Evolutionary conservation across 1,140 invertebrate species (phyloP).

Genomic region (Lycorma delicatula): DNA sequence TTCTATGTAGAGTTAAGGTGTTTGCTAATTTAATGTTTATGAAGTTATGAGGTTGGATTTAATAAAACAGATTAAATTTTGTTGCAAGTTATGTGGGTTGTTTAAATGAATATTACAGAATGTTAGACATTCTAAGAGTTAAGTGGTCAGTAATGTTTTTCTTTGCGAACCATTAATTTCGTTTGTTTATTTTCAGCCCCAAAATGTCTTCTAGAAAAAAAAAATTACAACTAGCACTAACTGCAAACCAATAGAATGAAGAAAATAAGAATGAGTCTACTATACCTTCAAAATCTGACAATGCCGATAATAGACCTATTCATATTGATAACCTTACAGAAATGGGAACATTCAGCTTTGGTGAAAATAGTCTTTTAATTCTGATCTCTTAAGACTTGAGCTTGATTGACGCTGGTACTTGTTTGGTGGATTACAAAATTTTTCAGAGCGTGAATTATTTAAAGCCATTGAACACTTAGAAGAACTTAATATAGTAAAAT

Average conservation of each 20-base stretch:
- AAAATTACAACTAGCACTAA: conserved; percentile 5
- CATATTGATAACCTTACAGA: too few relatives aligned
- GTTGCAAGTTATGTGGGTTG: neutral
- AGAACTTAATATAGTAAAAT: neutral
- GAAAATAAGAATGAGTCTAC: neutral
- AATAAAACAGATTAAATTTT: too few relatives aligned
- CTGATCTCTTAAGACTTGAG: neutral
- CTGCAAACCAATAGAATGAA: neutral
- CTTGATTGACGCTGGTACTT: neutral
- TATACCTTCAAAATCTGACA: neutral
- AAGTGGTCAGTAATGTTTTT: conserved; percentile 6
- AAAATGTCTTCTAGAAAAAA: conserved; percentile 9
- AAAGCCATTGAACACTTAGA: conserved; percentile 4
- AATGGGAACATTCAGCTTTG: neutral
- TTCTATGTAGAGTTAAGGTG: too few relatives aligned
- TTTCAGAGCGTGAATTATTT: neutral
- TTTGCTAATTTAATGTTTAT: too few relatives aligned
- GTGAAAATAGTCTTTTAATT: neutral
- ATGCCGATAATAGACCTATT: too few relatives aligned
- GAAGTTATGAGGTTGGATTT: conserved; percentile 4
- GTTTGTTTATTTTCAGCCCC: conserved; percentile 7
- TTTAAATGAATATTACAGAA: neutral
- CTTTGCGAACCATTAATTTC: neutral
- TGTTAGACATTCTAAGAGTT: conserved; percentile 5
- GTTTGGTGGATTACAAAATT: neutral